A percentile compares a stretch with the other conserved stretches of the same genome.
phyloP scores from a whole-genome alignment of 2,888 invertebrate species.

The Epinotia ramella region DNA sequence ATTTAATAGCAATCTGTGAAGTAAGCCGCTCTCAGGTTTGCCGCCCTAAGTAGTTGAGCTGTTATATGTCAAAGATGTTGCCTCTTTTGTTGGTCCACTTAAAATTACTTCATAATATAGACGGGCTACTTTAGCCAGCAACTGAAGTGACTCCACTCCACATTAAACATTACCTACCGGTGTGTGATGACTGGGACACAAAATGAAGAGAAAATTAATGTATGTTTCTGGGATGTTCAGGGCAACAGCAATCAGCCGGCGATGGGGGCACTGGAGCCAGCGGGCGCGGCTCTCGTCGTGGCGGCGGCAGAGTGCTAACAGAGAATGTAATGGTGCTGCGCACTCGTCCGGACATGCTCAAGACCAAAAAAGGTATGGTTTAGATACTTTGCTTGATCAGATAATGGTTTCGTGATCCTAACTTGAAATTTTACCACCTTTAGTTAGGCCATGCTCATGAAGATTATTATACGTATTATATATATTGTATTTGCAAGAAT shows the following conservation, averaged over 20 bases:
- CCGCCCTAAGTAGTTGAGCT: not conserved
- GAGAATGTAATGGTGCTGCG: constrained; percentile 1
- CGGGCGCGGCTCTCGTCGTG: not conserved
- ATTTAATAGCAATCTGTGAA: not conserved
- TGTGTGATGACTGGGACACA: too few relatives aligned
- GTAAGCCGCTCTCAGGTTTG: not conserved
- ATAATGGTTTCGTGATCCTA: too few relatives aligned
- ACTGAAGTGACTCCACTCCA: too few relatives aligned
- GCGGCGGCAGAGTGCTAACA: not conserved
- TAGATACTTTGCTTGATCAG: not conserved
- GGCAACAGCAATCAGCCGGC: not conserved
- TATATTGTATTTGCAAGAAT: too few relatives aligned
- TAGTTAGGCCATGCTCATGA: too few relatives aligned
- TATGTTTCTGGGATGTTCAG: not conserved
- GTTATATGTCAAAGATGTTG: not conserved
- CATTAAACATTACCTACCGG: too few relatives aligned
- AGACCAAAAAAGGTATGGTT: not conserved
- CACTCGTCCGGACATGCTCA: not conserved
- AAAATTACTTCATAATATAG: too few relatives aligned
- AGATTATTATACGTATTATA: too few relatives aligned
- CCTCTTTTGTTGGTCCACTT: too few relatives aligned
- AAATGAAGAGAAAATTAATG: not conserved
- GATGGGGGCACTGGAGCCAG: not conserved
- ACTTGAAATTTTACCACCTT: too few relatives aligned
- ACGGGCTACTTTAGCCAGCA: too few relatives aligned